Conservation (phyloP, 2,888 invertebrate genomes). For the Ypsolopha scabrella region DNA sequence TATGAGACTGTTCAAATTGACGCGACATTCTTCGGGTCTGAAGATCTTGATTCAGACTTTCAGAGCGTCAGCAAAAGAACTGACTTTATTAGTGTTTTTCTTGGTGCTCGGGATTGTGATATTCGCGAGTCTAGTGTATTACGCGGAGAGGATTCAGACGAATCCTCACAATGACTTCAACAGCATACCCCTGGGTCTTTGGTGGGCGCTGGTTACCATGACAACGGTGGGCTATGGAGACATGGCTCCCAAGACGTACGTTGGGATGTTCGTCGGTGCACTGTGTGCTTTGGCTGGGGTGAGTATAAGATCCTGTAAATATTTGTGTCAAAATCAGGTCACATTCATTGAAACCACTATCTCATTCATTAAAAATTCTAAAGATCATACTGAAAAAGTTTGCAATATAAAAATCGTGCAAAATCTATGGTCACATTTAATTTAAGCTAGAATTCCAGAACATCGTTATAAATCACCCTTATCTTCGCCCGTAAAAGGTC, state of each 20-base stretch:
- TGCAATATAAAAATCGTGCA: too few relatives aligned
- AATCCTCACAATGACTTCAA: conserved; percentile 98
- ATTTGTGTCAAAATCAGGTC: too few relatives aligned
- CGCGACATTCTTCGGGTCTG: conserved; percentile 96
- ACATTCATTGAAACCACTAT: too few relatives aligned
- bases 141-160: conserved; percentile 95
- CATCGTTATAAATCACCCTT: too few relatives aligned
- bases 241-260: conserved; percentile 98
- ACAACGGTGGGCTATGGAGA: conserved; percentile 98
- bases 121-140: conserved; percentile 98
- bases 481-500: too few relatives aligned
- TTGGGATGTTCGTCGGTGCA: conserved; percentile 98
- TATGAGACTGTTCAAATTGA: conserved; percentile 97
- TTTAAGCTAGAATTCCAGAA: too few relatives aligned
- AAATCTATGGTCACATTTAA: too few relatives aligned
- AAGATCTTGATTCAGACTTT: conserved; percentile 99
- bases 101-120: conserved; percentile 97
- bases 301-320: conserved; percentile 30
- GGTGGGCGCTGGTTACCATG: conserved; percentile 99
- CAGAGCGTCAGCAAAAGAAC: conserved; percentile 96
- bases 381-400: too few relatives aligned
- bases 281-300: conserved; percentile 98
- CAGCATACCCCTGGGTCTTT: conserved; percentile 96
- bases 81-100: conserved; percentile 97
- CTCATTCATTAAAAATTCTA: too few relatives aligned